These are phyloP conservation scores for Danio aesculapii DNA, from an alignment of 2,797 vertebrate species.

Conservation along the genomic window DNA sequence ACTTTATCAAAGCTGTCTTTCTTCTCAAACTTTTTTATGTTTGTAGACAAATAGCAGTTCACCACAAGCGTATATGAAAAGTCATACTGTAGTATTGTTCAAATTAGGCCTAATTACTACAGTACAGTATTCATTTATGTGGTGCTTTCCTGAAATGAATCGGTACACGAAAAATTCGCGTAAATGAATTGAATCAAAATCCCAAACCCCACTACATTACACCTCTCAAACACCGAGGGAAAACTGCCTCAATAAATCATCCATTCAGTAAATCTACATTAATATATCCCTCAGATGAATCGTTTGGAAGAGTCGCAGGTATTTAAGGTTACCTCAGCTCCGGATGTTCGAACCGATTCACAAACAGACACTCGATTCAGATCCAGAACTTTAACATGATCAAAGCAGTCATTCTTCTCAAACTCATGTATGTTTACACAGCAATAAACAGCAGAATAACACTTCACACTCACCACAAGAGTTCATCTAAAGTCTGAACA, in stretches of 20 bases:
- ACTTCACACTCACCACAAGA: constrained; percentile 24
- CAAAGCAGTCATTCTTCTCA: neutral
- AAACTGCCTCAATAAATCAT: neutral
- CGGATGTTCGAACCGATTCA: constrained; percentile 17
- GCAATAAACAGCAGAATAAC: too few relatives aligned
- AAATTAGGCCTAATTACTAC: too few relatives aligned
- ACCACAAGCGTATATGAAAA: too few relatives aligned
- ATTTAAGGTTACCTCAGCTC: neutral
- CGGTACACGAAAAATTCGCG: neutral
- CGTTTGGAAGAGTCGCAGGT: neutral
- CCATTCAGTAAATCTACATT: neutral
- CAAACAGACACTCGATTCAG: too few relatives aligned
- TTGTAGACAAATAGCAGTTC: too few relatives aligned
- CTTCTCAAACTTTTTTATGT: neutral
- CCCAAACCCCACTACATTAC: neutral
- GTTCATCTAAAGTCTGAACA: constrained; percentile 64
- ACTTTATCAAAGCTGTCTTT: neutral
- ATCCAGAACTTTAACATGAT: too few relatives aligned
- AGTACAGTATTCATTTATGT: too few relatives aligned
- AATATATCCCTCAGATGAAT: too few relatives aligned
- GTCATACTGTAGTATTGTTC: too few relatives aligned
- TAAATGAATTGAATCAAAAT: neutral
- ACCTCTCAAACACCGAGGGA: neutral
- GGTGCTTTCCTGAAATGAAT: too few relatives aligned
- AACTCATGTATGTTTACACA: neutral